phyloP scores from a whole-genome alignment of 2,888 invertebrate species.

The Megastigmus dorsalis region DNA sequence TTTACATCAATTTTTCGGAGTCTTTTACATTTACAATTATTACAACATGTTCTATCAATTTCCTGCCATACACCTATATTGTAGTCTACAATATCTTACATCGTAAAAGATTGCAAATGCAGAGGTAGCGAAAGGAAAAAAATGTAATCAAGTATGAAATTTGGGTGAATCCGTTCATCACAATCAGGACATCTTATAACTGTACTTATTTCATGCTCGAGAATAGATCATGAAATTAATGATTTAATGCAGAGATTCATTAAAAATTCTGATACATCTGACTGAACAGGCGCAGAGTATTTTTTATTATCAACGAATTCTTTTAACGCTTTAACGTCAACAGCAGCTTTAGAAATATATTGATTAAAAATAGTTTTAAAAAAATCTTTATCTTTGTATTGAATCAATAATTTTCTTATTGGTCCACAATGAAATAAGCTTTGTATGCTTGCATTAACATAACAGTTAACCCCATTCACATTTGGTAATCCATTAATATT shows the following conservation, averaged over 20 bases:
- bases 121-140: not conserved
- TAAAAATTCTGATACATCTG: not conserved
- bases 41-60: not conserved
- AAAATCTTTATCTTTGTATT: not conserved
- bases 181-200: not conserved
- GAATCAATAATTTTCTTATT: not conserved
- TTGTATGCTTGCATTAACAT: not conserved
- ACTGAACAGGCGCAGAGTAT: not conserved
- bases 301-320: not conserved
- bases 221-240: not conserved
- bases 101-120: not conserved
- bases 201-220: not conserved
- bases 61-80: not conserved
- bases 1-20: not conserved
- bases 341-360: not conserved
- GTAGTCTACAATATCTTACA: not conserved
- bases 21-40: not conserved
- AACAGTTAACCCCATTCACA: not conserved
- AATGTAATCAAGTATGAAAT: not conserved
- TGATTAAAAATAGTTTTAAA: not conserved
- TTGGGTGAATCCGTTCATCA: not conserved
- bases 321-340: not conserved
- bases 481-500: slow-evolving; percentile 1
- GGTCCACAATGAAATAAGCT: not conserved
- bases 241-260: not conserved